phyloP scores from a whole-genome alignment of 2,113 vertebrate genomes.

The Pheucticus melanocephalus region DNA sequence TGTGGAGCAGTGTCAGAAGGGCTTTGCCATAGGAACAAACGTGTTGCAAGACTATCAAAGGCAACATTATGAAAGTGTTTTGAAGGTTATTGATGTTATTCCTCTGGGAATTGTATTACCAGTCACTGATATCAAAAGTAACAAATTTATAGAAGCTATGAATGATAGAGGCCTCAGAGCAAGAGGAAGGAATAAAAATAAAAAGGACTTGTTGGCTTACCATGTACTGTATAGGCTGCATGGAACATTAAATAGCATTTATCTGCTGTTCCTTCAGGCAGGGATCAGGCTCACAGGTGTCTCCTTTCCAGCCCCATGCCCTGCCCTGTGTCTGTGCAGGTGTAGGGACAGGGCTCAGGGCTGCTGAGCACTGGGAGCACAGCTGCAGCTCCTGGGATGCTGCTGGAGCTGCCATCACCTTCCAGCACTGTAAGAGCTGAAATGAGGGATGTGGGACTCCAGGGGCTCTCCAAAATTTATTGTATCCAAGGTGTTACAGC shows the following conservation, averaged over 20 bases:
- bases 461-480: no score
- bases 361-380: fast-evolving
- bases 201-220: conserved; percentile 5
- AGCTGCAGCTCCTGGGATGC: background rate
- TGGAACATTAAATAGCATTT: background rate
- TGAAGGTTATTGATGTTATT: conserved; percentile 53
- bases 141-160: conserved; percentile 65
- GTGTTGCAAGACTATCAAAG: conserved; percentile 51
- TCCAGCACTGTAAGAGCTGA: background rate
- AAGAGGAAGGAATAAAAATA: conserved; percentile 6
- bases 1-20: background rate
- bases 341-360: fast-evolving
- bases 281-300: background rate
- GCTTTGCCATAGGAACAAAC: background rate
- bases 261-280: background rate
- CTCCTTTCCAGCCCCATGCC: background rate
- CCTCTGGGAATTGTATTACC: conserved; percentile 55
- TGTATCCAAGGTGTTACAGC: no score
- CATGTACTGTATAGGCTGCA: background rate
- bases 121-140: conserved; percentile 61
- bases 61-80: conserved; percentile 56
- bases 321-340: background rate
- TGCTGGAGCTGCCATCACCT: background rate
- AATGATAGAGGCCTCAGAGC: conserved; percentile 43
- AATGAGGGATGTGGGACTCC: no score